Evolutionary conservation across 1,140 invertebrate species (phyloP).

Genomic region (Drosophila mayri): DNA sequence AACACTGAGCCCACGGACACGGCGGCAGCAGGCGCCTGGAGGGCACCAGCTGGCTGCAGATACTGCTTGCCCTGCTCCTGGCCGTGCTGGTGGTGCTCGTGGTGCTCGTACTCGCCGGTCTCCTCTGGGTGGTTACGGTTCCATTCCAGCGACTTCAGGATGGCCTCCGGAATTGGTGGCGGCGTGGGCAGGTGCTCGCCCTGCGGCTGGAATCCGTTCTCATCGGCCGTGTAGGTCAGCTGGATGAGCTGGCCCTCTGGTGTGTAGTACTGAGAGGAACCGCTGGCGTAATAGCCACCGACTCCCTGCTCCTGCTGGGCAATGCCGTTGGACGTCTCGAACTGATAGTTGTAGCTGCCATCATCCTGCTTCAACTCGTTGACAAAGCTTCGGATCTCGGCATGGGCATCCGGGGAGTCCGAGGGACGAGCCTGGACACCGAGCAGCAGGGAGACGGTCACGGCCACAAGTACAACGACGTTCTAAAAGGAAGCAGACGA

Average conservation of each 20-base stretch:
- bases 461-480: conserved; percentile 48
- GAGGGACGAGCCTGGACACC: conserved; percentile 50
- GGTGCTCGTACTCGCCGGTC: conserved; percentile 49
- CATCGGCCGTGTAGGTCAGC: conserved; percentile 87
- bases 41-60: conserved; percentile 49
- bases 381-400: conserved; percentile 71
- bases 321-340: conserved; percentile 88
- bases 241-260: conserved; percentile 85
- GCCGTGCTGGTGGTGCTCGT: conserved; percentile 28
- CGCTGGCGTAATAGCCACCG: conserved; percentile 76
- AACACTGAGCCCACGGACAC: conserved; percentile 15
- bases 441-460: conserved; percentile 31
- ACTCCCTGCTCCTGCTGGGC: conserved; percentile 86
- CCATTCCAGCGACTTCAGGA: conserved; percentile 85
- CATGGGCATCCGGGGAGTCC: conserved; percentile 66
- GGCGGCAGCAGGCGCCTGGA: conserved; percentile 42
- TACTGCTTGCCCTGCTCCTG: conserved; percentile 56
- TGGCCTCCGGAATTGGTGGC: conserved; percentile 82
- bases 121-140: conserved; percentile 85
- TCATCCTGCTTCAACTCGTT: conserved; percentile 82
- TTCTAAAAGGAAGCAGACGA: conserved; percentile 23
- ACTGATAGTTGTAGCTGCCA: conserved; percentile 86
- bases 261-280: conserved; percentile 70
- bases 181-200: conserved; percentile 86
- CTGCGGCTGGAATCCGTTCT: conserved; percentile 86